Evolutionary conservation across 2,113 vertebrate genomes (phyloP), one percentile per base, ranked within the genome.

Genomic region (Nannobrachium achirus): DNA sequence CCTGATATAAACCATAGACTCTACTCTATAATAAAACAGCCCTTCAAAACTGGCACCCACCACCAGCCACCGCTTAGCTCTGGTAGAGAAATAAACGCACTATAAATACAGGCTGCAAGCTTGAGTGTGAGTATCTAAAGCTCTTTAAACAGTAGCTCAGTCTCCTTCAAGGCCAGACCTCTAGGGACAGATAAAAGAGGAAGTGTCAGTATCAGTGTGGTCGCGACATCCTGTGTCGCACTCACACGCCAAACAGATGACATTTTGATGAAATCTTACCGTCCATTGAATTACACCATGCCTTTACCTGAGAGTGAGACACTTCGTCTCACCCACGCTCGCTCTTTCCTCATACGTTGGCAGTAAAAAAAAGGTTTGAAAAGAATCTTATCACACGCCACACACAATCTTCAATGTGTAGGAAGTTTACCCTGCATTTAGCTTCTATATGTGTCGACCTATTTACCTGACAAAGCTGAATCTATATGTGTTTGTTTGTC

Each of bases 331-430:
- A 68, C 61, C 49, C 18, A 14, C 50, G 51, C 11, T 78, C 38
- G 19, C 14, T 44, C 50, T 75, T 77, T 19, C 60, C n/a, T n/a
- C n/a, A n/a, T n/a, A n/a, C n/a, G n/a, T n/a, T 62, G 58, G 11
- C 78, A 80, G 78, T 85, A 84, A 46, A 45, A 58, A 57, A 9
- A 1, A 20, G 7, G 70, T 19, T 73, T 15, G 16, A 18, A 45
- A 58, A 75, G 10, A 49, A 73, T 69, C 50, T 75, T 10, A 53
- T 66, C 78, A 62, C 83, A 86, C 80, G 80, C 86, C 83, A 72
- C 81, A 83, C 13, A 15, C 11, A 50, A 6, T 50, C 2, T 13
- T 64, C 64, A n/a, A n/a, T 56, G 65, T 56, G 64, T 79, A n/a
- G 68, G 71, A 80, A 68, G 44, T 46, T 10, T 10, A 46, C 10